Conservation (phyloP, 2,113 vertebrate species). For the Perca schrenkii region DNA sequence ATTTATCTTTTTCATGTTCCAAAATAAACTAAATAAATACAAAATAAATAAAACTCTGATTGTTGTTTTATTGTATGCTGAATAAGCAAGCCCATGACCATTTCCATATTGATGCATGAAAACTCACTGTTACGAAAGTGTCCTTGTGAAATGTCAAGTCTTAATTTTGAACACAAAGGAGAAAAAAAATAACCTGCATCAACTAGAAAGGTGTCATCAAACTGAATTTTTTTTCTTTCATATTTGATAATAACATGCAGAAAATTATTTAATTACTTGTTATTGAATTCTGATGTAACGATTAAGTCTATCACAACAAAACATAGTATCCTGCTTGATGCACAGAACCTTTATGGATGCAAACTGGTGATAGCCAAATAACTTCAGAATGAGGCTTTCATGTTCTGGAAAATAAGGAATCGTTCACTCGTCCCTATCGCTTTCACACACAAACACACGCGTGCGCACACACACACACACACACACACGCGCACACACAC, state of each 20-base stretch:
- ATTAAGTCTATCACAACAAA: background rate
- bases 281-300: background rate
- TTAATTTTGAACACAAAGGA: background rate
- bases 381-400: background rate
- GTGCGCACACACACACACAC: too few relatives aligned
- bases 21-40: too few relatives aligned
- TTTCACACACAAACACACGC: background rate
- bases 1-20: too few relatives aligned
- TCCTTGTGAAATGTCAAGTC: slow-evolving; percentile 35
- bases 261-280: background rate
- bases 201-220: background rate
- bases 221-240: background rate
- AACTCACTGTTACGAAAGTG: background rate
- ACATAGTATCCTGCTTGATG: background rate
- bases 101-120: background rate
- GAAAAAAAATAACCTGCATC: background rate
- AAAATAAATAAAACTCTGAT: background rate
- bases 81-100: slow-evolving; percentile 6
- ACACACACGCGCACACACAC: too few relatives aligned
- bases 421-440: background rate
- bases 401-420: background rate
- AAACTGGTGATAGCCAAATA: background rate
- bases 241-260: background rate
- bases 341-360: background rate
- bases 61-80: slow-evolving; percentile 3